A percentile compares a stretch with the other conserved stretches of the same genome.
These are phyloP conservation scores for Dryobotodes eremita DNA, from an alignment of 2,888 invertebrate species.

Conservation along the genomic window DNA sequence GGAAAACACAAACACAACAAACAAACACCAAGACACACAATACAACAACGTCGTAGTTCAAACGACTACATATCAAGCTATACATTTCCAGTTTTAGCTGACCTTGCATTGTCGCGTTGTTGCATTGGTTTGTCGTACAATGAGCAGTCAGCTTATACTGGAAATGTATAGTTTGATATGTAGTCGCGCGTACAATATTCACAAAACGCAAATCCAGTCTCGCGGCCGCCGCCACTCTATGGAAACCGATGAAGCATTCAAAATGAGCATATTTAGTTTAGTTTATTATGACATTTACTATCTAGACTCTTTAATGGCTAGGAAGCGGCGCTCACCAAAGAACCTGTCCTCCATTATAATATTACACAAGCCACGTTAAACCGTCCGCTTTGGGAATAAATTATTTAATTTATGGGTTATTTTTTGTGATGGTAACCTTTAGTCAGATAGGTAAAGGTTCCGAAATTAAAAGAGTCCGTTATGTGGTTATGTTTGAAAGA, in stretches of 20 bases:
- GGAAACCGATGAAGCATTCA: slow-evolving; percentile 82
- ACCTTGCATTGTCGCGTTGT: too few relatives aligned
- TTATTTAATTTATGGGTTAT: slow-evolving; percentile 86
- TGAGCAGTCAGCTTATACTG: too few relatives aligned
- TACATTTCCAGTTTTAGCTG: too few relatives aligned
- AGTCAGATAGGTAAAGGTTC: slow-evolving; percentile 54
- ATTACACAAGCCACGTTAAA: slow-evolving; percentile 79
- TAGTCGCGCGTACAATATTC: slow-evolving; percentile 24
- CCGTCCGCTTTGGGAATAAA: slow-evolving; percentile 83
- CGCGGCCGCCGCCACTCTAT: slow-evolving; percentile 66
- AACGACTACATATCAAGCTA: too few relatives aligned
- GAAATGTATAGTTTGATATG: too few relatives aligned
- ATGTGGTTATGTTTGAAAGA: slow-evolving; percentile 60
- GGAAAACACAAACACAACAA: not conserved
- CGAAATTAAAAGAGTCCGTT: slow-evolving; percentile 63
- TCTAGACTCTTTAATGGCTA: slow-evolving; percentile 86
- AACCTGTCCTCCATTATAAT: slow-evolving; percentile 74
- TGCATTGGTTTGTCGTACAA: too few relatives aligned
- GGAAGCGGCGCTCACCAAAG: slow-evolving; percentile 86
- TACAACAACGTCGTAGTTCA: too few relatives aligned
- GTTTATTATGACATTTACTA: slow-evolving; percentile 88
- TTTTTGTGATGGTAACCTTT: slow-evolving; percentile 79
- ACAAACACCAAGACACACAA: too few relatives aligned
- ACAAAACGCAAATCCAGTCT: slow-evolving; percentile 56
- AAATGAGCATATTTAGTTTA: slow-evolving; percentile 84